phyloP scores from a whole-genome alignment of 2,888 invertebrate species.

The Rhaphigaster nebulosa region DNA sequence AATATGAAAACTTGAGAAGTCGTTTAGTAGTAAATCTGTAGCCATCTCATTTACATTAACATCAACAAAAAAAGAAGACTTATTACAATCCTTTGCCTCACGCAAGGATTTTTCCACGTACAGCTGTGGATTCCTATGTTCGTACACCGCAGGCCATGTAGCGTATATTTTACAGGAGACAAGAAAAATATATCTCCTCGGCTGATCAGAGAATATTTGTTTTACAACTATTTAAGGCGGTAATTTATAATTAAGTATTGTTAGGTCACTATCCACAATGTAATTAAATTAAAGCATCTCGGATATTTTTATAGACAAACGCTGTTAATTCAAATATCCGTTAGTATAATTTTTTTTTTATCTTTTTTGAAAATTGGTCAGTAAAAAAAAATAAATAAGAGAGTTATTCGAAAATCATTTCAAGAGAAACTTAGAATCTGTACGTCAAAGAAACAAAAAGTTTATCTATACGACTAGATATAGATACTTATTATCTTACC shows the following conservation, averaged over 20 bases:
- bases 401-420: too few species aligned
- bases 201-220: neutral
- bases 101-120: neutral
- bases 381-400: too few species aligned
- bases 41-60: neutral
- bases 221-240: neutral
- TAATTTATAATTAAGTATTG: neutral
- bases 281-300: neutral
- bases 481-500: too few species aligned
- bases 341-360: neutral
- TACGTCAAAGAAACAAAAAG: too few species aligned
- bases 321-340: neutral
- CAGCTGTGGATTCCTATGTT: neutral
- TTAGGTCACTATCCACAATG: neutral
- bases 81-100: neutral
- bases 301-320: neutral
- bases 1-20: conserved; percentile 6
- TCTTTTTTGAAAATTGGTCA: neutral
- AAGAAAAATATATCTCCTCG: neutral
- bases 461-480: too few species aligned
- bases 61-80: conserved; percentile 7
- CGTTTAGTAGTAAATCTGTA: neutral
- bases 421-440: too few species aligned
- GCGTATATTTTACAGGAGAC: neutral
- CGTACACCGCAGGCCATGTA: neutral